Percentiles rank a stretch among this genome's conserved stretches.
These are phyloP conservation scores for Salvator merianae DNA, from an alignment of 2,113 vertebrate genomes.

Conservation along the genomic window DNA sequence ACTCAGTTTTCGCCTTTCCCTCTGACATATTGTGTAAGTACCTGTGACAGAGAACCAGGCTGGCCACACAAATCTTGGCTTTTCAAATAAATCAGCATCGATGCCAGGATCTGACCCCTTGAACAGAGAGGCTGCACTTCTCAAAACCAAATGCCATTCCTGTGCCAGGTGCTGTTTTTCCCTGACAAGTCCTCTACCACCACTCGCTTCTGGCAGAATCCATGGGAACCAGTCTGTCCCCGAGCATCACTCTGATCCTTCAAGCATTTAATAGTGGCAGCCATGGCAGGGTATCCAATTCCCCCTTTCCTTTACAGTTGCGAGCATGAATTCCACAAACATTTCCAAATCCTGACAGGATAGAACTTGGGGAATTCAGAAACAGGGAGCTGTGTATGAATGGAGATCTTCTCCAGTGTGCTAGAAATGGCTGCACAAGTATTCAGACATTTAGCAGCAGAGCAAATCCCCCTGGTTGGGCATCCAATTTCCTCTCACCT, in stretches of 20 bases:
- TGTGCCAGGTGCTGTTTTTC: neutral
- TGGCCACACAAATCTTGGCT: slow-evolving; percentile 20
- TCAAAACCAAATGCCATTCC: slow-evolving; percentile 1
- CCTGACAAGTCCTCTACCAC: neutral
- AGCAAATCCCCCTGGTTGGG: slow-evolving; percentile 36
- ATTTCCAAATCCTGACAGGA: slow-evolving; percentile 70
- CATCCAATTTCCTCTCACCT: slow-evolving; percentile 7
- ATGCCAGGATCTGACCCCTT: slow-evolving; percentile 25
- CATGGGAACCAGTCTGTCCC: neutral
- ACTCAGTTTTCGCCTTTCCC: neutral
- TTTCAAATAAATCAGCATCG: slow-evolving; percentile 23
- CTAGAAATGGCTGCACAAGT: slow-evolving; percentile 60
- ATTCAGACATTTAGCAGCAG: slow-evolving; percentile 33
- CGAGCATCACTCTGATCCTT: neutral
- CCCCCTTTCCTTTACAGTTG: neutral
- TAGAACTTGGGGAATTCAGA: slow-evolving; percentile 66
- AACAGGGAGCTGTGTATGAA: slow-evolving; percentile 61
- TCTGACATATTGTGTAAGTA: slow-evolving; percentile 12
- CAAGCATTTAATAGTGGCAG: slow-evolving; percentile 45
- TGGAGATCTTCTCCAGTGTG: slow-evolving; percentile 58
- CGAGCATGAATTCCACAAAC: slow-evolving; percentile 59
- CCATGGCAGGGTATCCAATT: slow-evolving; percentile 32
- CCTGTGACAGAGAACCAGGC: neutral
- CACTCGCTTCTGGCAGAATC: slow-evolving; percentile 4
- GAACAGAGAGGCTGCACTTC: neutral